Base-by-base conservation (phyloP, 2,888 invertebrate genomes). In the Eumerus sabulonum region DNA sequence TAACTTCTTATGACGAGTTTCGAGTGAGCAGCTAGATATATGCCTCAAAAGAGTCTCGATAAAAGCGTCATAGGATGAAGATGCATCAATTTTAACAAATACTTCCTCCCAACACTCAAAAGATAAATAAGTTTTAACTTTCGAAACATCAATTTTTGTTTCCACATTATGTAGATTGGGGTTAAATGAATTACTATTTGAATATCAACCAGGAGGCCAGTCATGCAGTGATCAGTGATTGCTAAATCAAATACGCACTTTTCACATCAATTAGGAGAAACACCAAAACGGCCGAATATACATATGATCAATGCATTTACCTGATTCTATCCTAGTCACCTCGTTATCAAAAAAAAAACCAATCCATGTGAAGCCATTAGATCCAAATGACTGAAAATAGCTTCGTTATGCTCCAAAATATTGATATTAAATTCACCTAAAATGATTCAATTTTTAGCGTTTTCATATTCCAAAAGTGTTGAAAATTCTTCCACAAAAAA, bases 251-350 rank as follows among this genome's bases (percentile, higher is more conserved):
- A 40, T 40, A 40, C 40, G n/a, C 11, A 40, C n/a, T 40, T 40
- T n/a, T n/a, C 40, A n/a, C 40, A 40, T 5, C 2, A 11, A 40
- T 11, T n/a, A n/a, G n/a, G 12, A 40, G 14, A 13, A 16, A 47
- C 3, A 16, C 1, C 16, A 47, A 47, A 47, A 47, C 17, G 17
- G 3, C 47, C 4, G 16, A 18, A 47, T 3, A n/a, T n/a, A n/a
- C n/a, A 47, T 9, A 17, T 47, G 17, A 47, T 66, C 66, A 35
- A 56, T 35, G 17, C 66, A 56, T 40, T 36, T 66, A 18, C 57
- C 50, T 17, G 56, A 56, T 9, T 16, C 16, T 16, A 14, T 9
- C 5, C 68, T 45, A 7, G 53, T 70, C 13, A 53, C 38, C 42
- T 47, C 68, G 47, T 60, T 51, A 11, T 50, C 50, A n/a, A n/a